Base-by-base conservation (phyloP, 2,797 vertebrate species). In the Anas capensis region DNA sequence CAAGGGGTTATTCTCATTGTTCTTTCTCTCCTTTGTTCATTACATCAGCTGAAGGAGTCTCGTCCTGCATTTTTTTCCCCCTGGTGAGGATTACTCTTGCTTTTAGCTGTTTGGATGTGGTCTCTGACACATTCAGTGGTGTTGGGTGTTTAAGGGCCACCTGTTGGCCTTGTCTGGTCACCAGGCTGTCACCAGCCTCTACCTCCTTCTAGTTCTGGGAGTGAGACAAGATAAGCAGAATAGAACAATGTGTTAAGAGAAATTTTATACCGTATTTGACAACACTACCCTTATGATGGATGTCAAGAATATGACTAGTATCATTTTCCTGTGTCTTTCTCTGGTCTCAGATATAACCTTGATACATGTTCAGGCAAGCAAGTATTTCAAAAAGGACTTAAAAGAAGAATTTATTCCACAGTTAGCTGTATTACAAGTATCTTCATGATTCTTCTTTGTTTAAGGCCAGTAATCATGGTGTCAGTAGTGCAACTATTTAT, bases 301-400 rank as follows among this genome's bases (percentile, higher is more conserved):
- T 96, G 93, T 96, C 97, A 97, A 95, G 91, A 97, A 97, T 93
- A 84, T 93, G 96, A 93, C 89, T 96, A 90, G 93, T 87, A 92
- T 75, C 4, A 66, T 90, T 95, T 94, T 88, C 76, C 57, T 75
- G 70, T 82, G 85, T 88, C 36, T 91, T 90, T 90, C 75, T 90
- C 69, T 76, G 82, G 78, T 90, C 79, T 96, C 66, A 92, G 76
- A 91, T 82, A 31, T 89, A 95, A 95, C 88, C 86, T 60, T 82
- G 79, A 82, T 95, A 73, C 71, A 54, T 93, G 76, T 92, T 95
- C 76, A 84, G 86, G 70, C 90, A 95, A 94, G 75, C 33, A 86
- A 29, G 34, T 53, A 70, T 95, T 96, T 92, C 85, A 92, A 79
- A 81, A 81, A 85, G 16, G 91, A 64, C 84, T 77, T 80, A 75